Percentiles rank a stretch among this genome's conserved stretches.
These are phyloP conservation scores for Coleophora flavipennella DNA, from an alignment of 2,888 invertebrate genomes.

Conservation along the genomic window DNA sequence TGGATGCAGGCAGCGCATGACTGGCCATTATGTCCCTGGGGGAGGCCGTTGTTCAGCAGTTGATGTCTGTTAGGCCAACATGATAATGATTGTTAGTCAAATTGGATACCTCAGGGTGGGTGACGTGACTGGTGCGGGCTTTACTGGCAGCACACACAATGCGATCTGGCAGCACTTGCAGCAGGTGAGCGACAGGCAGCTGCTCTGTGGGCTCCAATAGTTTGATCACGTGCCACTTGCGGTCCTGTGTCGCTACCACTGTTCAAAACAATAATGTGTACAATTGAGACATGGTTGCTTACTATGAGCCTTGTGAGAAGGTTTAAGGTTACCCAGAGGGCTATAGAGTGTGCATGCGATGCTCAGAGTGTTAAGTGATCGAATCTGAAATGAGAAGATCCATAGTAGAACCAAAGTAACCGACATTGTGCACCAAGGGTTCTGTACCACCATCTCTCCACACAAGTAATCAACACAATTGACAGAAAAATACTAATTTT, in stretches of 20 bases:
- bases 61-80: too few relatives aligned
- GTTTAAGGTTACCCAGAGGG: too few relatives aligned
- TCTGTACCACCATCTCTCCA: background rate
- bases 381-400: too few relatives aligned
- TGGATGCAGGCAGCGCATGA: too few relatives aligned
- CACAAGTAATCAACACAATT: background rate
- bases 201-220: conserved; percentile 31
- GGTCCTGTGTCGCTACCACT: conserved; percentile 38
- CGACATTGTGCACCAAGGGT: too few relatives aligned
- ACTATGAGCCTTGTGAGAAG: too few relatives aligned
- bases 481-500: too few relatives aligned
- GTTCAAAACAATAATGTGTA: conserved; percentile 13
- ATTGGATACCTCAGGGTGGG: conserved; percentile 38
- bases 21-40: too few relatives aligned
- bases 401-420: too few relatives aligned
- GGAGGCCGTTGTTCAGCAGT: too few relatives aligned
- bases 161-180: conserved; percentile 2
- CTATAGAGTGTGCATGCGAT: background rate
- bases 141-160: conserved; percentile 11
- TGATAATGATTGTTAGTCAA: too few relatives aligned
- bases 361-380: background rate
- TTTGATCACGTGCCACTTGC: conserved; percentile 48
- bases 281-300: too few relatives aligned
- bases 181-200: conserved; percentile 15
- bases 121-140: conserved; percentile 20